Conservation (phyloP, 2,888 invertebrate species). For the Furcula furcula region DNA sequence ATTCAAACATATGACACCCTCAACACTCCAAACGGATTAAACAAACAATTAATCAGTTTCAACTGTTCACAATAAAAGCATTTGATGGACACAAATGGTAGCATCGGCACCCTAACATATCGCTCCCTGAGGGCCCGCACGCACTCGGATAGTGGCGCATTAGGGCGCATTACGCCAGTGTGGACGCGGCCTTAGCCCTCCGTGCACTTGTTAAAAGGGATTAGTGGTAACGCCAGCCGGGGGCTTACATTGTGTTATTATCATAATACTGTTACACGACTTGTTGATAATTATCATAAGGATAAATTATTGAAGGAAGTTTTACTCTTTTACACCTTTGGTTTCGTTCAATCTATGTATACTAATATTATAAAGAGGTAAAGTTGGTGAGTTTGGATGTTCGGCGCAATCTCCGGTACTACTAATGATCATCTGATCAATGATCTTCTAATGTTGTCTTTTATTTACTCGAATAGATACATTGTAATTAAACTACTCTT, state of each 20-base stretch:
- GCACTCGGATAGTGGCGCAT: conserved; percentile 10
- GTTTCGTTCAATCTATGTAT: too few relatives aligned
- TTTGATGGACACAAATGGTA: conserved; percentile 28
- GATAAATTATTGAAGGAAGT: too few relatives aligned
- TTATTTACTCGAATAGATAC: too few relatives aligned
- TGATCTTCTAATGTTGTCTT: too few relatives aligned
- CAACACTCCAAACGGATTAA: conserved; percentile 6
- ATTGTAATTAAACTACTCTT: too few relatives aligned
- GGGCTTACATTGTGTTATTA: conserved; percentile 6
- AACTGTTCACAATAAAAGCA: conserved; percentile 29
- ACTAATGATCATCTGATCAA: too few relatives aligned
- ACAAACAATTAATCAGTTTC: conserved; percentile 23
- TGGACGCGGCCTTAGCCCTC: conserved; percentile 20
- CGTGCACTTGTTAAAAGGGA: conserved; percentile 29
- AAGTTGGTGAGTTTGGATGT: too few relatives aligned
- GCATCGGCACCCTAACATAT: conserved; percentile 6
- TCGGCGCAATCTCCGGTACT: too few relatives aligned
- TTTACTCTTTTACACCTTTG: too few relatives aligned
- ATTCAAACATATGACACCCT: neutral
- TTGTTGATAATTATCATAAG: neutral
- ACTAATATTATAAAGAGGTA: too few relatives aligned
- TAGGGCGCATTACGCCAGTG: conserved; percentile 2
- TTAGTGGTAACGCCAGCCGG: conserved; percentile 15
- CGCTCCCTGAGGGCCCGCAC: conserved; percentile 19
- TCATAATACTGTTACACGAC: neutral